These are phyloP conservation scores for Trachelipus rathkii DNA, from an alignment of 1,140 invertebrate genomes.

Conservation along the genomic window DNA sequence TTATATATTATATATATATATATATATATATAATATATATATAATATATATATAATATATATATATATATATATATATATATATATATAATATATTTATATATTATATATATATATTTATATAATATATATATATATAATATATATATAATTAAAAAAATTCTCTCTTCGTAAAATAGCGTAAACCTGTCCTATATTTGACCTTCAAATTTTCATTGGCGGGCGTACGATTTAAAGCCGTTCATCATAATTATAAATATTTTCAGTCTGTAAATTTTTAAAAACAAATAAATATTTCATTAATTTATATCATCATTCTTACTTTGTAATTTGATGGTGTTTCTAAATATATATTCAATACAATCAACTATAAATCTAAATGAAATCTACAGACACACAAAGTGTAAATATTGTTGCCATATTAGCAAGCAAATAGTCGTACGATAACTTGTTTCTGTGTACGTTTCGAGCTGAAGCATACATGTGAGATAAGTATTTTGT, in stretches of 20 bases:
- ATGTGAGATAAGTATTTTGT: no score
- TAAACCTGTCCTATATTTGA: slow-evolving; percentile 10
- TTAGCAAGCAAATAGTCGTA: not conserved
- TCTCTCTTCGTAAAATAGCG: not conserved
- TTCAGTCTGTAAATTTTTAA: no score
- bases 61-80: no score
- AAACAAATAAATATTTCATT: no score
- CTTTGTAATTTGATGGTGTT: no score
- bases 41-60: no score
- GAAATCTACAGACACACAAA: not conserved
- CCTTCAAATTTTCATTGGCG: not conserved
- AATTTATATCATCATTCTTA: no score
- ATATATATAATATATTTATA: not conserved
- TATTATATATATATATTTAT: slow-evolving; percentile 11
- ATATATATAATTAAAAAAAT: not conserved
- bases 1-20: no score
- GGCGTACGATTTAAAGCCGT: no score
- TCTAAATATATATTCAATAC: no score
- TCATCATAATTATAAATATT: no score
- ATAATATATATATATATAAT: slow-evolving; percentile 11
- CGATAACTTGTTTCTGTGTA: not conserved
- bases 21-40: no score
- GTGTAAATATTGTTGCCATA: not conserved
- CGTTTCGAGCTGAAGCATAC: not conserved
- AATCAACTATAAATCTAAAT: not conserved